Evolutionary conservation across 2,797 vertebrate genomes (phyloP).

Genomic region (Setipinna tenuifilis): DNA sequence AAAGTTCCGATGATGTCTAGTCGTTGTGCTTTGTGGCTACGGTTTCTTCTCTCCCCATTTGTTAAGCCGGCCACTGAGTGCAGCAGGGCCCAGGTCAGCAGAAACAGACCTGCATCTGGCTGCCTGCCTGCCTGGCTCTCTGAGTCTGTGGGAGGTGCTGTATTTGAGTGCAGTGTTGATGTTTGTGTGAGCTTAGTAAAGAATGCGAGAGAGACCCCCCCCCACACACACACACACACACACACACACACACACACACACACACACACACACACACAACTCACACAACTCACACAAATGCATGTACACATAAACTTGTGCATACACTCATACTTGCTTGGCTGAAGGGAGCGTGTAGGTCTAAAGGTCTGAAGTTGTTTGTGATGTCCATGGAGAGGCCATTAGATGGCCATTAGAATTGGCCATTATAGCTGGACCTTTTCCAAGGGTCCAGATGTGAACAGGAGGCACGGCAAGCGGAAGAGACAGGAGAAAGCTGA

Average conservation of each 20-base stretch:
- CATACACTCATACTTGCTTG: not conserved
- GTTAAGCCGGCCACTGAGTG: not conserved
- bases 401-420: not conserved
- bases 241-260: too few relatives aligned
- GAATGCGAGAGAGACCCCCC: not conserved
- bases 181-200: not conserved
- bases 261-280: too few relatives aligned
- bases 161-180: not conserved
- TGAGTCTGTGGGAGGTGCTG: not conserved
- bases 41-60: not conserved
- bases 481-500: not conserved
- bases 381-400: not conserved
- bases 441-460: not conserved
- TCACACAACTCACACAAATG: not conserved
- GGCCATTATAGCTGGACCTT: not conserved
- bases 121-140: not conserved
- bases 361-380: not conserved
- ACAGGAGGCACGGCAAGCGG: not conserved
- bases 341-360: not conserved
- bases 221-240: too few relatives aligned
- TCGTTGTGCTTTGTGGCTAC: not conserved
- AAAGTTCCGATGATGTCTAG: not conserved
- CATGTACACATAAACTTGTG: not conserved
- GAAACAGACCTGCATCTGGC: conserved; percentile 11
- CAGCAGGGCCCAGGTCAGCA: not conserved